Evolutionary conservation across 2,797 vertebrate species (phyloP), one percentile per base, ranked within the genome.

Genomic region (Todus mexicanus): DNA sequence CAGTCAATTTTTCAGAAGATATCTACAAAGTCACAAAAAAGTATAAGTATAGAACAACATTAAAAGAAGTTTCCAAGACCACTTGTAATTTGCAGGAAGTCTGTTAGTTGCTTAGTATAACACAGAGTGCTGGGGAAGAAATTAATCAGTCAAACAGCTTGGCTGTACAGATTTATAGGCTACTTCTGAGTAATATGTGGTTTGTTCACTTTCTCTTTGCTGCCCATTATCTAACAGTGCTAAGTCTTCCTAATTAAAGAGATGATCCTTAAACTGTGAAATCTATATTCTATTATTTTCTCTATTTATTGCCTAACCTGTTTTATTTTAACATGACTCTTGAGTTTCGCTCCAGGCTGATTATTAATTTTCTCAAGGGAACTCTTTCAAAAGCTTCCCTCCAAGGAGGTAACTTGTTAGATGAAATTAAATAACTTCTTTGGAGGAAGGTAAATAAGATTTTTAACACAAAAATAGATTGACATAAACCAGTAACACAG

Each of bases 261-360:
- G 56, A 92, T 91, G 63, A 94, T 85, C 66, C 76, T 92, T 78
- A 94, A 96, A 94, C 61, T 95, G 76, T 87, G 90, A 95, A 96
- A 97, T 96, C 71, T 93, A 95, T 94, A 95, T 90, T 93, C 75
- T 84, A 80, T 93, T 94, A 95, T 95, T 96, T 96, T 90, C 69
- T 92, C 26, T 92, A 77, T 85, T 95, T 95, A 94, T 91, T 96
- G 87, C 13, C 73, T 87, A 94, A 57, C 12, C 35, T 87, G 35
- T 70, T 40, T 93, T 78, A 95, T 79, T 87, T 69, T 78, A 93
- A 84, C 50, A 63, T 51, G 31, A 60, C 27, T 90, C 70, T 90
- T 80, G 27, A 84, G 31, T 82, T 96, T 93, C 66, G 33, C 29
- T 93, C 48, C 50, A 86, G 47, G 80, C 83, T 87, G 25, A 89